phyloP scores from a whole-genome alignment of 2,888 invertebrate species.

The Hyles lineata region DNA sequence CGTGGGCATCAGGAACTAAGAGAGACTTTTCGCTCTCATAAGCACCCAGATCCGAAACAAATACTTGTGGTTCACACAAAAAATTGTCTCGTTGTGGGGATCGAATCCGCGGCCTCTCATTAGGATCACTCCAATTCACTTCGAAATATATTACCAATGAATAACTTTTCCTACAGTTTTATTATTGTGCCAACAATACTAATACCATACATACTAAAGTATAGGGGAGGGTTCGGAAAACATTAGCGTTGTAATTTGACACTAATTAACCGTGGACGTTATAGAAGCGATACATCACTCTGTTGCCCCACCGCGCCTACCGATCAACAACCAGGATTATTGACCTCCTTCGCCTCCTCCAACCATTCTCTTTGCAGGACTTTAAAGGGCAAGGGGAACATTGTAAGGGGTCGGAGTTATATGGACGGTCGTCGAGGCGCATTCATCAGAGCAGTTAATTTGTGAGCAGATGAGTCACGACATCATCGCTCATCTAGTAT shows the following conservation, averaged over 20 bases:
- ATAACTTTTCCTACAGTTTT: too few relatives aligned
- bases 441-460: conserved; percentile 83
- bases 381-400: conserved; percentile 37
- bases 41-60: too few relatives aligned
- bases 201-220: background rate
- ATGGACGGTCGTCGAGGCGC: conserved; percentile 64
- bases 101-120: too few relatives aligned
- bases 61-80: too few relatives aligned
- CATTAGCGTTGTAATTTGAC: conserved; percentile 76
- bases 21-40: too few relatives aligned
- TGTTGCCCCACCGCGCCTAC: conserved; percentile 68
- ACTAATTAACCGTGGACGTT: conserved; percentile 78
- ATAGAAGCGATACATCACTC: conserved; percentile 78
- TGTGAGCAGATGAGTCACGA: conserved; percentile 79
- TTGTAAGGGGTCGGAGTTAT: conserved; percentile 49
- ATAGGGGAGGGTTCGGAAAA: conserved; percentile 53
- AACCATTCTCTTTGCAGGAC: conserved; percentile 39
- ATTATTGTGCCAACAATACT: background rate
- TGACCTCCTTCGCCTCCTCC: conserved; percentile 47
- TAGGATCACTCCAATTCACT: too few relatives aligned
- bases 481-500: conserved; percentile 79
- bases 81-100: too few relatives aligned
- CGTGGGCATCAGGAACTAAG: too few relatives aligned
- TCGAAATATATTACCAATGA: too few relatives aligned
- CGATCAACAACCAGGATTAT: conserved; percentile 54